phyloP scores from a whole-genome alignment of 2,797 vertebrate species.

The Serranus cabrilla region DNA sequence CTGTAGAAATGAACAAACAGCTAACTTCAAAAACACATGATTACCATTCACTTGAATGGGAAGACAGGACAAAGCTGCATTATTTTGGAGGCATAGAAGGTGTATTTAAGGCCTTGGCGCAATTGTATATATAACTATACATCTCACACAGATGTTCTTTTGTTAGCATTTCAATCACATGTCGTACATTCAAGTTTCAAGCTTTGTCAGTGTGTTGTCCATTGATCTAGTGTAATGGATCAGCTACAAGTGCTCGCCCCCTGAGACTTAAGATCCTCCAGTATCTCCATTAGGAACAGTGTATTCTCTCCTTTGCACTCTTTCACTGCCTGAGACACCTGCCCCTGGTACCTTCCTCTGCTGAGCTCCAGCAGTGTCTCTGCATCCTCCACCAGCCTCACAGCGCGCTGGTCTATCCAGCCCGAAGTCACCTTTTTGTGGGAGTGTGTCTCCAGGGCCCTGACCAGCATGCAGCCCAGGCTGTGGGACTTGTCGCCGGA shows the following conservation, averaged over 20 bases:
- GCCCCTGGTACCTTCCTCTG: slow-evolving; percentile 75
- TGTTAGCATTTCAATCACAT: slow-evolving; percentile 5
- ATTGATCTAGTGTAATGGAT: slow-evolving; percentile 28
- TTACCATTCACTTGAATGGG: not conserved
- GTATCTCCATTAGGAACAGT: slow-evolving; percentile 84
- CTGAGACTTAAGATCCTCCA: slow-evolving; percentile 82
- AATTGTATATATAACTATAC: not conserved
- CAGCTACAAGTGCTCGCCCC: slow-evolving; percentile 45
- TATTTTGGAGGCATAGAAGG: not conserved
- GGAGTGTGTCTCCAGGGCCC: slow-evolving; percentile 63
- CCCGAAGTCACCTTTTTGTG: slow-evolving; percentile 66
- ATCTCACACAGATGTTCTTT: not conserved
- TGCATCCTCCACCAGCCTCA: slow-evolving; percentile 85
- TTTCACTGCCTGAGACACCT: slow-evolving; percentile 79
- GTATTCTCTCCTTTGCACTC: slow-evolving; percentile 84
- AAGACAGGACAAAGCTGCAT: not conserved
- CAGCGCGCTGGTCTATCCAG: slow-evolving; percentile 85
- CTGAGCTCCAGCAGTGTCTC: slow-evolving; percentile 88
- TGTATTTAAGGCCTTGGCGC: slow-evolving; percentile 6
- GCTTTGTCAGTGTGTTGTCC: not conserved
- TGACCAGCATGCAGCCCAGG: slow-evolving; percentile 59
- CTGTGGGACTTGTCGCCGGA: slow-evolving; percentile 27
- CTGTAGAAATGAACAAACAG: slow-evolving; percentile 1
- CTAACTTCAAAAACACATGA: not conserved
- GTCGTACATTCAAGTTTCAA: slow-evolving; percentile 5